Evolutionary conservation across 2,888 invertebrate species (phyloP), one percentile per base, ranked within the genome.

Genomic region (Nomada goodeniana): DNA sequence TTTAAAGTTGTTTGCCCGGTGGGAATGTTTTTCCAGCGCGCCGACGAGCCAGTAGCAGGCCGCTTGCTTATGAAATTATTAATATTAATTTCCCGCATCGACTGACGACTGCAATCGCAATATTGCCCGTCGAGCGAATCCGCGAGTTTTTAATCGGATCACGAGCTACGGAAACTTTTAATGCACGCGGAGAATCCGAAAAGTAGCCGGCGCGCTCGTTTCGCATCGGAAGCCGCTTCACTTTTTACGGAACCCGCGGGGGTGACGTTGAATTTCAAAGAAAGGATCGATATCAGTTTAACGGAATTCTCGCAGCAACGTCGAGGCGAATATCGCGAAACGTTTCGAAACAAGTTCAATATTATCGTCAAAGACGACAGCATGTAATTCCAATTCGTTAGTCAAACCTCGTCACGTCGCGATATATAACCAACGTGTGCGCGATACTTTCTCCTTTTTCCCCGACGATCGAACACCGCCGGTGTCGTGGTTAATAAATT

Each of bases 1-100:
- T 92, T 91, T 89, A 91, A 91, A 91, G 86, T 92, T 91, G 86
- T 86, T 88, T 88, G 83, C 82, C 78, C 81, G 67, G 47, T 65
- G 60, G 53, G 26, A 71, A 86, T 90, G 80, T 88, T 89, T 87
- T 70, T 72, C 80, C 74, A 64, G 61, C 79, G 86, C n/a, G 52
- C 65, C 63, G 77, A 73, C 71, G 68, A 53, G 68, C 61, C 64
- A 20, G 52, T 57, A 26, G 36, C 26, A 18, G 47, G 18, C 42
- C 57, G 68, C n/a, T 53, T 53, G 67, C 75, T 77, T 61, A 67
- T 65, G 71, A 64, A 78, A 82, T 82, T 82, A 85, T 86, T 85
- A 86, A 86, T 86, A 86, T 86, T 86, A 78, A 82, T 85, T 86
- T 69, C 69, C 64, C 7, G 60, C 36, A 73, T 80, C 64, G 78